Base-by-base conservation (phyloP, 1,140 invertebrate genomes). In the Trissolcus basalis region DNA sequence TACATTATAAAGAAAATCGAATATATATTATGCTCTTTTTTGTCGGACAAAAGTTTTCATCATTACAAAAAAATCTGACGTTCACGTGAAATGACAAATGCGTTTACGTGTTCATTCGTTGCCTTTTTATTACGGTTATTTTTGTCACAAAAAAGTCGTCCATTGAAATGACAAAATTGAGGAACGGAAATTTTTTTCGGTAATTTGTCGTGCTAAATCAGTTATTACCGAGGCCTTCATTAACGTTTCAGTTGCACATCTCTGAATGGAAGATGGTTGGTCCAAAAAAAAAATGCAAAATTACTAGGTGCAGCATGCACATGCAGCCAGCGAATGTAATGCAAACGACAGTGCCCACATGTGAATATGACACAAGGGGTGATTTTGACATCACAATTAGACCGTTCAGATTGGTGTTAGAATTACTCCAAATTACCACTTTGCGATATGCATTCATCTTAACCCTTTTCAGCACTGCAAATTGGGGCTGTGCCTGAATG, bases 1-100 rank as follows among this genome's bases (percentile, higher is more conserved):
- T 70, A 56, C 67, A 70, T 70, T 61, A 61, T 19, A 70, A 70
- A 55, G 58, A 39, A 50, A 56, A 27, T 33, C 43, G 56, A 41
- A 60, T 47, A 16, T 47, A 35, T 54, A 54, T 51, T 58, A 49
- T 41, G 36, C 10, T 12, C n/a, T 41, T 54, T 33, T 56, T 39
- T 39, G 36, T 39, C 36, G 36, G 2, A n/a, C 36, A 9, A n/a
- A 11, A 39, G 36, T 39, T 39, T 39, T 39, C n/a, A 27, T 27
- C 6, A 27, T 27, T 27, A 27, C 19, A 6, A 27, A 27, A 27
- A 27, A 27, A 27, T 27, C 19, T 27, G 19, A 27, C 19, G 19
- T 27, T 27, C 6, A 27, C 19, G 19, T 27, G 19, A 27, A 27
- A 27, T 27, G 19, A 27, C 19, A 27, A 27, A 27, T 27, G 19